Base-by-base conservation (phyloP, 2,888 invertebrate genomes). In the Hymenopus coronatus region DNA sequence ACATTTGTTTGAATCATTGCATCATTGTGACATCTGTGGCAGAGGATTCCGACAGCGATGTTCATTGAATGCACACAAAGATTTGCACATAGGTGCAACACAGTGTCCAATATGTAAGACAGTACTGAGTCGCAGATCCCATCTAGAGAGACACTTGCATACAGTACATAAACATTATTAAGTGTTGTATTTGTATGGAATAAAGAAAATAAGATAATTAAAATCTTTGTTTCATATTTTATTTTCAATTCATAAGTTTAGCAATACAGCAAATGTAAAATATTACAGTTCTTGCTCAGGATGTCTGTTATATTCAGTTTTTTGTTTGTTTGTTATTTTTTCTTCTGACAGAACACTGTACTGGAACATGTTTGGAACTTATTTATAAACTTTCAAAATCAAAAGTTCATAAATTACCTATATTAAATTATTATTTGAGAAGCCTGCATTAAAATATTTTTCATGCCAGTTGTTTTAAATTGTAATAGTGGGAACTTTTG, bases 11-110 rank as follows among this genome's bases (percentile, higher is more conserved):
- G 86, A 28, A 40, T 46, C 33, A 20, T 28, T 70, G 1, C 87
- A 82, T 54, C 33, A n/a, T 15, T 89, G 89, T 85, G 30, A 30
- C 25, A 40, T 87, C 2, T 89, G 89, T 86, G 89, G 89, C 33
- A 89, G 87, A 87, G 81, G 40, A 25, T 89, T 88, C 87, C 70
- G 30, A 27, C 88, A 87, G 46, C 88, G 87, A 82, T 87, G 88
- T 70, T 89, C 89, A 28, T 84, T 90, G 82, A 86, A 87, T 28
- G 87, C 89, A 82, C 90, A 90, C 83, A 40, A 88, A 46, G 40
- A 33, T 28, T 81, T 90, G n/a, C 90, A 90, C 87, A 84, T 40
- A 83, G 89, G 90, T 46, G 83, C 70, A 25, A 88, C 89, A 25
- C 83, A 46, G 33, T 90, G 90, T 83, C 89, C 88, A n/a, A 83